A percentile compares a stretch with the other conserved stretches of the same genome.
Evolutionary conservation across 2,888 invertebrate genomes (phyloP).

Genomic region (Acholoe squamosa): DNA sequence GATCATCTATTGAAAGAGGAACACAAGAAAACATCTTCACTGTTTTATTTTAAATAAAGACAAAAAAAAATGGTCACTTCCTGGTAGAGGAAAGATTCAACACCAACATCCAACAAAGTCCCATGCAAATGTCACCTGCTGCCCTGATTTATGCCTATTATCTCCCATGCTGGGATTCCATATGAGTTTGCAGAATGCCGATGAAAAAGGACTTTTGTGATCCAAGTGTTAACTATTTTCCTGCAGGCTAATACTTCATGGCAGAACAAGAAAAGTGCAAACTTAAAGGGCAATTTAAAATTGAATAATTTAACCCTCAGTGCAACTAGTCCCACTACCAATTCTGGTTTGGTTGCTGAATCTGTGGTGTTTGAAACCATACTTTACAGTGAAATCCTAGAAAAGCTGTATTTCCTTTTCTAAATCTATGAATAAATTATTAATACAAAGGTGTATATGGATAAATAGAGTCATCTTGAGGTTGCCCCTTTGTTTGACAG

Average conservation of each 20-base stretch:
- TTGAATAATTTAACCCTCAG: not conserved
- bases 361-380: not conserved
- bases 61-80: too few species aligned
- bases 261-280: not conserved
- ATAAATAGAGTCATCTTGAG: too few species aligned
- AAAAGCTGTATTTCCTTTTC: too few species aligned
- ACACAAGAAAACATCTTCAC: too few species aligned
- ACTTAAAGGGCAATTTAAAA: slow-evolving; percentile 5
- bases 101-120: too few species aligned
- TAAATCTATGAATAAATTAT: too few species aligned
- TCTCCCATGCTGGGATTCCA: not conserved
- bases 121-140: not conserved
- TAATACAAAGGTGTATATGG: too few species aligned
- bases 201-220: not conserved
- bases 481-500: too few species aligned
- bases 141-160: not conserved
- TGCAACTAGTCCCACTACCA: not conserved
- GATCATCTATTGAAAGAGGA: too few species aligned
- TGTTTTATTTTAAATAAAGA: too few species aligned
- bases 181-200: not conserved
- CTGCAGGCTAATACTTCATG: not conserved
- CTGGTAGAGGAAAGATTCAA: too few species aligned
- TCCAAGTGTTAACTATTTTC: not conserved
- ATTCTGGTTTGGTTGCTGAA: not conserved
- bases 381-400: too few species aligned